phyloP scores from a whole-genome alignment of 2,113 vertebrate species.

The Athene cunicularia region DNA sequence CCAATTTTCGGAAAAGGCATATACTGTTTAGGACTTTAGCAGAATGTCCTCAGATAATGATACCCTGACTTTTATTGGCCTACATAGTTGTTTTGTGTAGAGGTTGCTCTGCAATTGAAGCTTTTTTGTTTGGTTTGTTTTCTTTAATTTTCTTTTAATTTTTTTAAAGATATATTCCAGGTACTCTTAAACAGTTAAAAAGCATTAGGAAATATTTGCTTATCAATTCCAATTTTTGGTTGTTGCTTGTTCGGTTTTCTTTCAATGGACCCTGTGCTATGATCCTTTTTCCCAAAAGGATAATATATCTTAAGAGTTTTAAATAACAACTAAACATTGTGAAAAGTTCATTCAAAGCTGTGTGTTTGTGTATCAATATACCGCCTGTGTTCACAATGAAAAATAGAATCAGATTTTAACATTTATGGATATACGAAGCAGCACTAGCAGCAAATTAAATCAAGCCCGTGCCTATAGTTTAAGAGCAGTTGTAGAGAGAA shows the following conservation, averaged over 20 bases:
- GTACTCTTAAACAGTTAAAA: neutral
- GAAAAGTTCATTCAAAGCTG: neutral
- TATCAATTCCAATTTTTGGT: neutral
- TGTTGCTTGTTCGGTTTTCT: neutral
- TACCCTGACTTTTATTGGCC: neutral
- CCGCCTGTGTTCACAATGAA: neutral
- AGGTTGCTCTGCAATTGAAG: neutral
- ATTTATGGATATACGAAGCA: neutral
- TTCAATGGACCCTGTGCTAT: neutral
- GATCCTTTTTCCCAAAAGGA: neutral
- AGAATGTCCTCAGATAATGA: neutral
- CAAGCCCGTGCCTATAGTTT: neutral
- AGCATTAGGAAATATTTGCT: neutral
- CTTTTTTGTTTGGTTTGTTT: neutral
- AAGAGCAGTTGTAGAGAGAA: neutral
- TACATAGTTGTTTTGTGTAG: neutral
- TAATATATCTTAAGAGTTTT: neutral
- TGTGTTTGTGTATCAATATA: neutral
- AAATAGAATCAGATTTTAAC: neutral
- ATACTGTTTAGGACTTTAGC: neutral
- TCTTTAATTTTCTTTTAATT: too few relatives aligned
- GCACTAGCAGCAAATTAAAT: constrained; percentile 2
- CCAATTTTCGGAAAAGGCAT: neutral
- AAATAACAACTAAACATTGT: neutral
- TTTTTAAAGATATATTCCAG: neutral